Evolutionary conservation across 1,140 invertebrate species (phyloP), one percentile per base, ranked within the genome.

Genomic region (Pachyrhynchus sulphureomaculatus): DNA sequence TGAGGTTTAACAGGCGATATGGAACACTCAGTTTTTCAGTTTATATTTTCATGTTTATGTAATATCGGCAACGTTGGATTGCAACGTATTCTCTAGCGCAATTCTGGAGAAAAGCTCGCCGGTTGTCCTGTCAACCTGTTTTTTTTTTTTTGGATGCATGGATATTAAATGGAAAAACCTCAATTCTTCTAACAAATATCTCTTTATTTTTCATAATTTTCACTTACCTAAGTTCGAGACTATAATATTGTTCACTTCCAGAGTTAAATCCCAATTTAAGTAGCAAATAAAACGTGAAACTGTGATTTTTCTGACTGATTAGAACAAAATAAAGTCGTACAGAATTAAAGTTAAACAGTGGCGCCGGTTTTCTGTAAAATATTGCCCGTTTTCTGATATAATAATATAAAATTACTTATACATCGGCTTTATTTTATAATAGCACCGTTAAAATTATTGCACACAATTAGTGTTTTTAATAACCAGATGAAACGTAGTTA

Each of bases 51-150:
- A 21, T 44, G 20, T 44, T 44, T 44, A 9, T 2, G 17, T 2
- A 10, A 23, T 21, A 20, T 20, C 17, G 41, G 41, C 41, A 44
- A 44, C 41, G 20, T 18, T 23, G 41, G 10, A 44, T 44, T 8
- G 20, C 18, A 18, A 18, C 15, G 17, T 5, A 18, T 18, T 44
- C 15, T 2, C 13, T 44, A 23, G 5, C 8, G 15, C n/a, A 18
- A 20, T 44, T 20, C 41, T 23, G 41, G 41, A 39, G 36, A 39
- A 39, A 39, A 39, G 13, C 36, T 39, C 17, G 36, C 36, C 36
- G 36, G 36, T 39, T 39, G 17, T 44, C 20, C 41, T 44, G 41
- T 44, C 41, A 44, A 44, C 41, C 41, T 44, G 17, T 9, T 44
- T 44, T 44, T n/a, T n/a, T 44, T 44, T 23, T 6, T 13, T 39